Evolutionary conservation across 2,113 vertebrate genomes (phyloP), one percentile per base, ranked within the genome.

Genomic region (Penelope pileata): DNA sequence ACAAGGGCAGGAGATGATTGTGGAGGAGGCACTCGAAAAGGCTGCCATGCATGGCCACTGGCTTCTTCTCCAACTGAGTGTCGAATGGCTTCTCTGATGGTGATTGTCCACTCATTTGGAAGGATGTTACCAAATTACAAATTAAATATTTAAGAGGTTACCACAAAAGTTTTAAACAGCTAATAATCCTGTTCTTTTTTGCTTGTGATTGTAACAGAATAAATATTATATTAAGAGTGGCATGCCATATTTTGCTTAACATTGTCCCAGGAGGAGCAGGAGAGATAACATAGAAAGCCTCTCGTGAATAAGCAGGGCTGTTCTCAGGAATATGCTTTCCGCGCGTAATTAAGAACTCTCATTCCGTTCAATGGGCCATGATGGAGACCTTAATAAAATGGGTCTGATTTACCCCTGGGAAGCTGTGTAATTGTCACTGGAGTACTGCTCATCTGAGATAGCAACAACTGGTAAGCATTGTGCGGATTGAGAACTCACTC

Each of bases 1-100:
- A 89, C 98, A 99, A 96, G 98, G 98, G 8, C 98, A 98, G 95
- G 98, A 99, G 94, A 91, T 83, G 12, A 94, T 98, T 56, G 98
- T 98, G 60, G 97, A 99, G 88, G 92, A 81, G 64, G 91, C 93
- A 7, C 70, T 98, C 43, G 84, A 94, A 86, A 98, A 96, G 42
- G 97, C 98, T 87, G 98, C 97, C 53, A 45, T 91, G 74, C 86
- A 58, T 42, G 98, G 98, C 73, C 98, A 98, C 64, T 98, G 98
- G 97, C 97, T 98, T 89, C 96, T 99, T 92, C 97, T 99, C 70
- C 98, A 99, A 97, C 98, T 98, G 91, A 79, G 85, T 92, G 26
- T 78, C 43, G 40, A 53, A 18, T 12, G 69, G 10, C 24, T 30
- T 29, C 26, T 78, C 75, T 36, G 12, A 17, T 56, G 51, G 34